These are phyloP conservation scores for Pseudopipra pipra DNA, from an alignment of 2,113 vertebrate species.

Conservation along the genomic window DNA sequence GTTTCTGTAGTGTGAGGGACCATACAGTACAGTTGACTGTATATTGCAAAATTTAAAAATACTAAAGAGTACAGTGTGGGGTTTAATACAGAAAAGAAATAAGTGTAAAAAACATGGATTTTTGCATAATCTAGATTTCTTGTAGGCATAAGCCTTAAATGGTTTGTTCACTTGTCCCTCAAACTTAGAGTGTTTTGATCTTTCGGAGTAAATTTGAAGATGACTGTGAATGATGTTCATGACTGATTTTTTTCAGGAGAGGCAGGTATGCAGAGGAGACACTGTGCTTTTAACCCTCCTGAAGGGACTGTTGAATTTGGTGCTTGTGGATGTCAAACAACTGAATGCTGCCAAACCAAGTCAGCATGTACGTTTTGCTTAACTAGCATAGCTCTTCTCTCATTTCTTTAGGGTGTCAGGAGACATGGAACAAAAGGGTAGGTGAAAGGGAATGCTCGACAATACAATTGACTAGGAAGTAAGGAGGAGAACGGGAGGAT, in stretches of 20 bases:
- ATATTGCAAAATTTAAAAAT: background rate
- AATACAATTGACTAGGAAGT: background rate
- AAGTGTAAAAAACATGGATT: background rate
- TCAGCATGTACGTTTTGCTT: background rate
- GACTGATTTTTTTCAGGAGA: background rate
- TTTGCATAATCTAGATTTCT: background rate
- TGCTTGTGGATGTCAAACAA: background rate
- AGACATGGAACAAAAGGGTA: background rate
- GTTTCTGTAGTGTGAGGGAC: background rate
- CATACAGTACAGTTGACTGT: background rate
- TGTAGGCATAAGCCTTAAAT: background rate
- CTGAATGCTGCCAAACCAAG: background rate
- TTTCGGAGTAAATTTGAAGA: background rate
- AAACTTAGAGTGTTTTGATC: background rate
- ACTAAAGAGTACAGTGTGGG: fast-evolving
- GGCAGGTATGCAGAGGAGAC: background rate
- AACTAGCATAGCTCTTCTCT: background rate
- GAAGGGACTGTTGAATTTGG: background rate
- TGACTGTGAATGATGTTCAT: background rate
- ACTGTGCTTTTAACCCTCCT: background rate
- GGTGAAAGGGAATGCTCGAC: background rate
- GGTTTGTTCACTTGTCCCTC: background rate
- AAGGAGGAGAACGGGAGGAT: background rate
- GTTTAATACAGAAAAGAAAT: background rate
- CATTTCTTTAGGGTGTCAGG: background rate